Evolutionary conservation across 1,140 invertebrate genomes (phyloP).

Genomic region (Drosophila sproati): DNA sequence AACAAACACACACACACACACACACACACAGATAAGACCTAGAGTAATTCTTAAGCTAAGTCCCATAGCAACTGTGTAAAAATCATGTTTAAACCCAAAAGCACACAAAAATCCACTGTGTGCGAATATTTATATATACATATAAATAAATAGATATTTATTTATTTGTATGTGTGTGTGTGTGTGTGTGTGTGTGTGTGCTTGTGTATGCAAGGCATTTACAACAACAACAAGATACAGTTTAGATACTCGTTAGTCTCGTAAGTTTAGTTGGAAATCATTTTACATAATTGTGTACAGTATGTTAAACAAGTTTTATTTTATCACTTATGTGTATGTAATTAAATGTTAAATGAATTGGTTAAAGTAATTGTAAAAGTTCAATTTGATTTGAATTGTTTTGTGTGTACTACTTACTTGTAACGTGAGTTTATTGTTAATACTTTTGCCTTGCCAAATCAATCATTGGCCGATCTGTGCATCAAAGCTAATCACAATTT

Average conservation of each 20-base stretch:
- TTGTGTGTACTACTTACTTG: neutral
- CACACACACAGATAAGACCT: constrained; percentile 27
- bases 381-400: constrained; percentile 7
- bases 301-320: constrained; percentile 50
- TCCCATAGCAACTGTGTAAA: constrained; percentile 57
- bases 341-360: constrained; percentile 5
- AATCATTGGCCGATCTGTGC: constrained; percentile 18
- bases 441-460: constrained; percentile 23
- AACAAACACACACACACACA: neutral
- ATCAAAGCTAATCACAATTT: constrained; percentile 19
- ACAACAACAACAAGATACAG: constrained; percentile 19
- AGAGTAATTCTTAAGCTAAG: constrained; percentile 69
- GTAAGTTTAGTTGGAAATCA: constrained; percentile 50
- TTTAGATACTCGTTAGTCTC: constrained; percentile 36
- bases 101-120: constrained; percentile 1
- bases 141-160: constrained; percentile 7
- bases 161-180: constrained; percentile 7
- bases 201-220: constrained; percentile 60
- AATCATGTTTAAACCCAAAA: constrained; percentile 64
- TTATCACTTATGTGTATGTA: constrained; percentile 12
- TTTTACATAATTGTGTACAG: constrained; percentile 58
- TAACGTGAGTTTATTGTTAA: neutral
- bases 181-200: constrained; percentile 17
- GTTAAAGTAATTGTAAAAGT: constrained; percentile 37
- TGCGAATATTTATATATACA: neutral